Evolutionary conservation across 92 coral and sea anemone species (phyloP).

Genomic region (Epizoanthus ramosus): DNA sequence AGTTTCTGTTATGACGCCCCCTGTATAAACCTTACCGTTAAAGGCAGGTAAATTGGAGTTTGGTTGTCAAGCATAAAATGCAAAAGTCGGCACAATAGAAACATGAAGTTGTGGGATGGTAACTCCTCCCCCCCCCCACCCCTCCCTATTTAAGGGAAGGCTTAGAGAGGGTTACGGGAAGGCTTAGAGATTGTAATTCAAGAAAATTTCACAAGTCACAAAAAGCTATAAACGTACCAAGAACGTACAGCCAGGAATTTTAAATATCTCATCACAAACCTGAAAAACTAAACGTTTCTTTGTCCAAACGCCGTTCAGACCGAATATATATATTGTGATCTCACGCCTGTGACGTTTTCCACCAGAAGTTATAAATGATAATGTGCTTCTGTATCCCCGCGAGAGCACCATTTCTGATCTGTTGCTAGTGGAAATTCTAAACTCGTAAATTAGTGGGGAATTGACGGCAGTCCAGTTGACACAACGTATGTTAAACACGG

Average conservation of each 20-base stretch:
- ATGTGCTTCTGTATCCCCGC: background rate
- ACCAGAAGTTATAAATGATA: background rate
- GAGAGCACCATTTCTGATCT: conserved; percentile 1
- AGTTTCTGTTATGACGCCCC: too few species aligned
- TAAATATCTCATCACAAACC: conserved; percentile 20
- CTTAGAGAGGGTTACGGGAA: too few species aligned
- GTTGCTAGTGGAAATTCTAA: background rate
- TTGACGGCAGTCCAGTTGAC: conserved; percentile 10
- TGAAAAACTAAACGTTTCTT: background rate
- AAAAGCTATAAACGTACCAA: background rate
- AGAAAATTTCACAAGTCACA: background rate
- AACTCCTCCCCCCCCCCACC: too few species aligned
- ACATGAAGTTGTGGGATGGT: too few species aligned
- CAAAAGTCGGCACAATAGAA: too few species aligned
- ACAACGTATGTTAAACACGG: conserved; percentile 13
- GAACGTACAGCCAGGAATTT: background rate
- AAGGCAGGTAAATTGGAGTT: too few species aligned
- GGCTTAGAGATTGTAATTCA: background rate
- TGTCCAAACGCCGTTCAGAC: background rate
- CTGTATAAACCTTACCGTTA: too few species aligned
- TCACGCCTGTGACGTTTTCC: background rate
- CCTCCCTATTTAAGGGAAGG: too few species aligned
- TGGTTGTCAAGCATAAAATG: too few species aligned
- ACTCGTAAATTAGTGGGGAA: conserved; percentile 12
- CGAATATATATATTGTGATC: background rate